A percentile compares a stretch with the other conserved stretches of the same genome.
Evolutionary conservation across 2,888 invertebrate genomes (phyloP).

Genomic region (Alsophila aescularia): DNA sequence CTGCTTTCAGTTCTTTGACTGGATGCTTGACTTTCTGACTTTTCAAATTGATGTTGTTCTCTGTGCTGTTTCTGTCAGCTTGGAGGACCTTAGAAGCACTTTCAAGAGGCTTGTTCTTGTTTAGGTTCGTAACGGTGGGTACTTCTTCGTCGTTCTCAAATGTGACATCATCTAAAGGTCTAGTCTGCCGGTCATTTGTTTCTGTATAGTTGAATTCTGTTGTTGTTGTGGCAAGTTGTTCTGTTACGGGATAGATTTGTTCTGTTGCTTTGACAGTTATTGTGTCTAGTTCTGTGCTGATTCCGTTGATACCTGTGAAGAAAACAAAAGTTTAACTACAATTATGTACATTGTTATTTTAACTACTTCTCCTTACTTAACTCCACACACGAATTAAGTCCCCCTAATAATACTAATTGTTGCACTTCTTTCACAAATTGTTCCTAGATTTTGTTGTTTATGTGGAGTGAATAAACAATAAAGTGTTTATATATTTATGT

Average conservation of each 20-base stretch:
- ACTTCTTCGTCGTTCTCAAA: constrained; percentile 27
- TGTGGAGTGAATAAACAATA: too few species aligned
- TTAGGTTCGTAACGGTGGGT: constrained; percentile 45
- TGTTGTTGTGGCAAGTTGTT: constrained; percentile 23
- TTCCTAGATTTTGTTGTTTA: too few species aligned
- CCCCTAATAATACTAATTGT: too few species aligned
- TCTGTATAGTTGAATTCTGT: constrained; percentile 29
- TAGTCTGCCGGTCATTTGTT: constrained; percentile 32
- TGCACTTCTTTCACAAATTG: too few species aligned
- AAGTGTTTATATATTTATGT: too few species aligned
- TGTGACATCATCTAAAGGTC: constrained; percentile 44
- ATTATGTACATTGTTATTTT: too few species aligned
- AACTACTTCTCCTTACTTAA: too few species aligned
- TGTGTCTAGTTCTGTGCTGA: constrained; percentile 46
- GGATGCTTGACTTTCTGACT: constrained; percentile 49
- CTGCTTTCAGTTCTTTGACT: constrained; percentile 45
- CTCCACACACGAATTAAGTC: too few species aligned
- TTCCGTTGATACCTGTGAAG: constrained; percentile 59
- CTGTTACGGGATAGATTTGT: constrained; percentile 11
- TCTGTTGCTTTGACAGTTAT: constrained; percentile 21
- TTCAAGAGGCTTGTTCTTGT: constrained; percentile 52
- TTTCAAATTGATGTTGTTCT: constrained; percentile 54
- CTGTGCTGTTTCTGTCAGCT: constrained; percentile 51
- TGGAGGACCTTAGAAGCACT: constrained; percentile 73
- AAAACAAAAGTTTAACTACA: too few species aligned